phyloP scores from a whole-genome alignment of 2,888 invertebrate genomes.

The Incurvaria masculella region DNA sequence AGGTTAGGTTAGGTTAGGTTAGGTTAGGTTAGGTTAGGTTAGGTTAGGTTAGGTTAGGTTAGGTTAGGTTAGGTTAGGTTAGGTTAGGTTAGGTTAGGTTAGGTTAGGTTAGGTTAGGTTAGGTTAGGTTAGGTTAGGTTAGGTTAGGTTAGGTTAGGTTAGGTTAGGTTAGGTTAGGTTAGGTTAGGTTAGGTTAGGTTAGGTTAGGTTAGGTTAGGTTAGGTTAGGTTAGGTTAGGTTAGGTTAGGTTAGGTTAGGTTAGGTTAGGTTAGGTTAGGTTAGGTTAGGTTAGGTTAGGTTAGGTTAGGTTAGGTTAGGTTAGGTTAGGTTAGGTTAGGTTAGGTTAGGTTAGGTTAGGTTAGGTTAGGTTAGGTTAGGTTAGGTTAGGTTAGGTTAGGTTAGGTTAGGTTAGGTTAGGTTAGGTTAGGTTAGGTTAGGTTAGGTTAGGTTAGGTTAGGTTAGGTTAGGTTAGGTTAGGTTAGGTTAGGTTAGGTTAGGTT shows the following conservation, averaged over 20 bases:
- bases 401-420: slow-evolving; percentile 10
- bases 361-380: slow-evolving; percentile 10
- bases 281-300: slow-evolving; percentile 7
- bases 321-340: not conserved
- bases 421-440: slow-evolving; percentile 7
- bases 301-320: slow-evolving; percentile 6
- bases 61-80: slow-evolving; percentile 12
- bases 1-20: slow-evolving; percentile 8
- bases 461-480: slow-evolving; percentile 7
- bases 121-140: slow-evolving; percentile 12
- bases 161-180: slow-evolving; percentile 9
- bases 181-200: slow-evolving; percentile 10
- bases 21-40: slow-evolving; percentile 10
- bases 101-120: slow-evolving; percentile 13
- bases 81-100: slow-evolving; percentile 12
- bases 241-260: slow-evolving; percentile 8
- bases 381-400: too few species aligned
- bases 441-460: slow-evolving; percentile 1
- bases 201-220: slow-evolving; percentile 11
- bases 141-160: slow-evolving; percentile 12
- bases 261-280: slow-evolving; percentile 10
- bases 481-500: slow-evolving; percentile 6
- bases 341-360: not conserved
- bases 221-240: slow-evolving; percentile 12
- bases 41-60: slow-evolving; percentile 11